These are phyloP conservation scores for Aphyosemion australe DNA, from an alignment of 2,113 vertebrate genomes.

Conservation along the genomic window DNA sequence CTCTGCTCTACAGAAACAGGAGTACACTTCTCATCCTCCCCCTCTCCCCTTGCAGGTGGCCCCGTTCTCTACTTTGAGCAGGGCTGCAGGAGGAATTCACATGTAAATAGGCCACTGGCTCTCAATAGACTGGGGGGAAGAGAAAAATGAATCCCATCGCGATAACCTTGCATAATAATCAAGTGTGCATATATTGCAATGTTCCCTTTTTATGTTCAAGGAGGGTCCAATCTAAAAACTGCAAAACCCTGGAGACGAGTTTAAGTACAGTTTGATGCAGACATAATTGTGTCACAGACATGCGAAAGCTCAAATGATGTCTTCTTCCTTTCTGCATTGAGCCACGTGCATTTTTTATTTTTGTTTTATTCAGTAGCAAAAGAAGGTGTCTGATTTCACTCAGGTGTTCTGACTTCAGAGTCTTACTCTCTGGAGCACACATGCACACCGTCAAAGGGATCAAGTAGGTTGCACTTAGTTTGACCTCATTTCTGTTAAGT, in stretches of 20 bases:
- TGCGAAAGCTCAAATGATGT: background rate
- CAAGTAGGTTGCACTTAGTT: background rate
- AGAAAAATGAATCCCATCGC: slow-evolving; percentile 70
- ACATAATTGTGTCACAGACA: slow-evolving; percentile 9
- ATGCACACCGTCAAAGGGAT: background rate
- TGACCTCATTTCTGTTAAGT: background rate
- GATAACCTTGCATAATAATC: slow-evolving; percentile 63
- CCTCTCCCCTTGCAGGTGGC: slow-evolving; percentile 61
- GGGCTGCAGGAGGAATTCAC: slow-evolving; percentile 71
- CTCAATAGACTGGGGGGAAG: slow-evolving; percentile 45
- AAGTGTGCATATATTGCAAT: slow-evolving; percentile 24
- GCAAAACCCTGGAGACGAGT: slow-evolving; percentile 34
- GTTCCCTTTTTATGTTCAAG: slow-evolving; percentile 38
- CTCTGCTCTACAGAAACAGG: slow-evolving; percentile 61
- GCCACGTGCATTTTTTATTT: background rate
- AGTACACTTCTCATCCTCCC: slow-evolving; percentile 58
- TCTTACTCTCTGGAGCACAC: background rate
- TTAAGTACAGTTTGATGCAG: slow-evolving; percentile 28
- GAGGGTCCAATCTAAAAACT: slow-evolving; percentile 37
- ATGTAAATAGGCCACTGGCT: slow-evolving; percentile 79
- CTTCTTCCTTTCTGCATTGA: background rate
- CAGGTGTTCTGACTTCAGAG: background rate
- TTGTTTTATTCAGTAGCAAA: background rate
- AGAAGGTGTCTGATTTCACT: background rate
- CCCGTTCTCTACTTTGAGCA: slow-evolving; percentile 62